Percentiles rank a stretch among this genome's conserved stretches.
Evolutionary conservation across 2,797 vertebrate species (phyloP).

Genomic region (Enteromius argenteus): DNA sequence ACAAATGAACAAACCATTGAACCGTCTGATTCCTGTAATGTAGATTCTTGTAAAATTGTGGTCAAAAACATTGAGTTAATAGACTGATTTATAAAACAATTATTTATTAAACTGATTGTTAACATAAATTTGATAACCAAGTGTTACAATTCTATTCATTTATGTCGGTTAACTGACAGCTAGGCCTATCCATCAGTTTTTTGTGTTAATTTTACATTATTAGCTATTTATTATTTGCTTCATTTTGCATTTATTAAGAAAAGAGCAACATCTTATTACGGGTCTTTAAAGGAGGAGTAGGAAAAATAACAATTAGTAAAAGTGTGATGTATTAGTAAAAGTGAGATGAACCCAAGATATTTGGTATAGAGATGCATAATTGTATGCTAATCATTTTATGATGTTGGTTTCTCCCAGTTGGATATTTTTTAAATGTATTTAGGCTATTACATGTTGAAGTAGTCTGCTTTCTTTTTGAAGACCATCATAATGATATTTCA

Average conservation of each 20-base stretch:
- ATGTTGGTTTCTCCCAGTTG: not conserved
- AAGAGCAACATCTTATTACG: not conserved
- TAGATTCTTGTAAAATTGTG: not conserved
- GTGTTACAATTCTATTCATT: not conserved
- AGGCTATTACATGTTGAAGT: not conserved
- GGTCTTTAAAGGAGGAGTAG: not conserved
- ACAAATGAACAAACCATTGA: conserved; percentile 11
- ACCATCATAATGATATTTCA: not conserved
- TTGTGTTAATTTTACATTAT: not conserved
- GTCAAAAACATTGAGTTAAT: not conserved
- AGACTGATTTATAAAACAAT: not conserved
- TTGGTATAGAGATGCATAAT: not conserved
- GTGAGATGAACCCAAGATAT: not conserved
- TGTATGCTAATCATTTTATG: not conserved
- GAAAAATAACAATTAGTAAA: not conserved
- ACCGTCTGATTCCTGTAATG: not conserved
- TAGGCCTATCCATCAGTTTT: not conserved
- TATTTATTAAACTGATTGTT: not conserved
- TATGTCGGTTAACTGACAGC: not conserved
- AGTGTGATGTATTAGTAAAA: not conserved
- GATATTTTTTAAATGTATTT: not conserved
- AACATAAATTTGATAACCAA: not conserved
- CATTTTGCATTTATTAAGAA: not conserved
- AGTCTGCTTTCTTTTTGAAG: not conserved
- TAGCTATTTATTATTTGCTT: not conserved